These are phyloP conservation scores for Muricea muricata DNA, from an alignment of 92 coral and sea anemone species.

Conservation along the genomic window DNA sequence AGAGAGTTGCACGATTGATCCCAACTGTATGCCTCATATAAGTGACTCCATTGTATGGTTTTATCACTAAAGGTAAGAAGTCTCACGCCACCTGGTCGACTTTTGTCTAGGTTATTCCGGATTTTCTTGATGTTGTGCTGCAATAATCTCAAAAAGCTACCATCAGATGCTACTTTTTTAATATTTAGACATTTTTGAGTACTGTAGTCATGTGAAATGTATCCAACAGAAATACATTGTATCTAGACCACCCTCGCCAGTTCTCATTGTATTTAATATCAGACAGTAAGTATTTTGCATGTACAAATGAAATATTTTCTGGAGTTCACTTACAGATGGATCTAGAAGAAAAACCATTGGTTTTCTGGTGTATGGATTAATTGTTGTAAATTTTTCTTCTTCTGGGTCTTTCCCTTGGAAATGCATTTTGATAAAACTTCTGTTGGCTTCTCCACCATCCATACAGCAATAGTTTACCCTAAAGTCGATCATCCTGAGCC, in stretches of 20 bases:
- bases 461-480: slow-evolving; percentile 47
- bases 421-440: slow-evolving; percentile 62
- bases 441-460: slow-evolving; percentile 70
- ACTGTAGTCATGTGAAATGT: too few species aligned
- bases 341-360: slow-evolving; percentile 57
- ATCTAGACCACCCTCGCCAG: too few species aligned
- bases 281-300: too few species aligned
- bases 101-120: slow-evolving; percentile 7
- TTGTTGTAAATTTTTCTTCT: slow-evolving; percentile 44
- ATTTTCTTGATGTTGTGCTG: slow-evolving; percentile 27
- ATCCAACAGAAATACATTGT: too few species aligned
- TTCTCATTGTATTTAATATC: too few species aligned
- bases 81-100: slow-evolving; percentile 44
- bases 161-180: too few species aligned
- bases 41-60: slow-evolving; percentile 47
- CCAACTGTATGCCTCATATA: slow-evolving; percentile 56
- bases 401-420: slow-evolving; percentile 61
- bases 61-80: slow-evolving; percentile 9
- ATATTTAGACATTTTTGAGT: too few species aligned
- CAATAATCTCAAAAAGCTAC: too few species aligned
- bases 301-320: too few species aligned
- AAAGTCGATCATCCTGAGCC: slow-evolving; percentile 41
- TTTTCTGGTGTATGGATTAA: slow-evolving; percentile 56
- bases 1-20: slow-evolving; percentile 59
- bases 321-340: slow-evolving; percentile 62